These are phyloP conservation scores for Lepidochrysops patricia DNA, from an alignment of 2,888 invertebrate species.

Conservation along the genomic window DNA sequence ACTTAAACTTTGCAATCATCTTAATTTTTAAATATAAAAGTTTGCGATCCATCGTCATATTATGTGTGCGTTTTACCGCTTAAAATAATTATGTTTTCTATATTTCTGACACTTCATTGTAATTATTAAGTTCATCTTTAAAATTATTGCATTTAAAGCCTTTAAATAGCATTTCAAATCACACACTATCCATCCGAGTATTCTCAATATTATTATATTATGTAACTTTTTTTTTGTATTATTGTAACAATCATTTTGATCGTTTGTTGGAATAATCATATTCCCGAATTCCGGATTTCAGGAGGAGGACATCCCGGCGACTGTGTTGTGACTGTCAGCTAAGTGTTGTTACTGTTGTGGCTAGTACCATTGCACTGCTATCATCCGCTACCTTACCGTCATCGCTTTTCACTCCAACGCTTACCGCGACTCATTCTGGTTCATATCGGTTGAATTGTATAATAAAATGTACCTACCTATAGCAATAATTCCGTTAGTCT, in stretches of 20 bases:
- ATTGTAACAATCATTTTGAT: neutral
- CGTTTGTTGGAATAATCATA: constrained; percentile 8
- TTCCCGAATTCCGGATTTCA: constrained; percentile 32
- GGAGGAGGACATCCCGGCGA: constrained; percentile 70
- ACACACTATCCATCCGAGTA: too few species aligned
- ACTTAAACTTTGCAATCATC: neutral
- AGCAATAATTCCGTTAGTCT: constrained; percentile 65
- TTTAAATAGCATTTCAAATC: too few species aligned
- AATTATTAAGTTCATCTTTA: too few species aligned
- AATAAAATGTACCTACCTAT: constrained; percentile 50
- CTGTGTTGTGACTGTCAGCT: constrained; percentile 65
- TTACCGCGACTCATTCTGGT: constrained; percentile 32
- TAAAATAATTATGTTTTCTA: neutral
- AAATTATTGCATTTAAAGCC: too few species aligned
- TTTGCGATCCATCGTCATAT: neutral
- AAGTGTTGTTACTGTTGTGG: constrained; percentile 66
- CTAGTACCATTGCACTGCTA: constrained; percentile 53
- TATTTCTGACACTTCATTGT: too few species aligned
- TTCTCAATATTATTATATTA: too few species aligned
- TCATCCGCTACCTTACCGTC: constrained; percentile 66
- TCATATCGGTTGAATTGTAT: neutral
- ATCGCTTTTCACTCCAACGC: constrained; percentile 46
- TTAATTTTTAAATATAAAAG: neutral
- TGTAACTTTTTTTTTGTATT: neutral
- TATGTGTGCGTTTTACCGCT: neutral